phyloP scores from a whole-genome alignment of 2,888 invertebrate species.

The Acanthosoma haemorrhoidale region DNA sequence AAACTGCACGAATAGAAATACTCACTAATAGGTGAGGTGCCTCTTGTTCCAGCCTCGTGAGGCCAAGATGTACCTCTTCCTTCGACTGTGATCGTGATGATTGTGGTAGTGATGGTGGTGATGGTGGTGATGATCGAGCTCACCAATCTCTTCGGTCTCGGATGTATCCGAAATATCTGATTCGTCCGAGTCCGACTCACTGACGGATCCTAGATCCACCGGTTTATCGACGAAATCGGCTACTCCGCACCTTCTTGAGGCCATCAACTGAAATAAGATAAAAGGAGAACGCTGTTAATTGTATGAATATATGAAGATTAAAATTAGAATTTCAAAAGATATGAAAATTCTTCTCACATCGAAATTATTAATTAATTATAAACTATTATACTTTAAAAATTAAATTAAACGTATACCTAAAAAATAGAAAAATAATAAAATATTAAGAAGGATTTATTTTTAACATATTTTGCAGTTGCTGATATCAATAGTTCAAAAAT shows the following conservation, averaged over 20 bases:
- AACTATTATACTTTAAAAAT: too few relatives aligned
- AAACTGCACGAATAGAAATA: conserved; percentile 32
- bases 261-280: conserved; percentile 54
- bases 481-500: too few relatives aligned
- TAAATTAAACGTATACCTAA: too few relatives aligned
- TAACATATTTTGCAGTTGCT: too few relatives aligned
- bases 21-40: conserved; percentile 63
- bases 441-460: too few relatives aligned
- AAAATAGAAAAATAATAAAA: too few relatives aligned
- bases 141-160: neutral
- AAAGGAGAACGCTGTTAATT: too few relatives aligned
- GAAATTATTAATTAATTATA: too few relatives aligned
- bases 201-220: conserved; percentile 6
- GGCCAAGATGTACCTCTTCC: conserved; percentile 56
- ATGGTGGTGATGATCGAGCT: conserved; percentile 31
- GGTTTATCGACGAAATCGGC: conserved; percentile 58
- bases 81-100: conserved; percentile 43
- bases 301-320: too few relatives aligned
- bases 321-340: too few relatives aligned
- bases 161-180: neutral
- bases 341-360: too few relatives aligned
- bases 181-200: neutral
- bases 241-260: conserved; percentile 63
- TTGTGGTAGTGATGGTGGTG: conserved; percentile 24
- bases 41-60: conserved; percentile 62